Conservation (phyloP, 2,797 vertebrate genomes). For the Etheostoma nigrum region DNA sequence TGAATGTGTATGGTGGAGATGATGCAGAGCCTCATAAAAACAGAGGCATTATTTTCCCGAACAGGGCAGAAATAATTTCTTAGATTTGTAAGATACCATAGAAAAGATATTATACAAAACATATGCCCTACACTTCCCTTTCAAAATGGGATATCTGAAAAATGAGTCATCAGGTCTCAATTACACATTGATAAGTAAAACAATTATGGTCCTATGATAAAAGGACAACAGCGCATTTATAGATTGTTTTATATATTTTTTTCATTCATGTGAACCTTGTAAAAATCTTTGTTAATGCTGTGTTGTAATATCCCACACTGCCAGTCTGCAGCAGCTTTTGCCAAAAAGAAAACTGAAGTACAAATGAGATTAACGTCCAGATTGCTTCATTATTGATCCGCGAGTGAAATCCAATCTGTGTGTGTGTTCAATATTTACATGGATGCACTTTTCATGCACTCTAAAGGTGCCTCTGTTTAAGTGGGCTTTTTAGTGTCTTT, state of each 20-base stretch:
- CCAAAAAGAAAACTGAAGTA: slow-evolving; percentile 56
- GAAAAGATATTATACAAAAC: not conserved
- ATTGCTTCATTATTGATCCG: slow-evolving; percentile 72
- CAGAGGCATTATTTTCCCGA: not conserved
- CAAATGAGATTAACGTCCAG: slow-evolving; percentile 72
- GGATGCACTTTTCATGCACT: slow-evolving; percentile 77
- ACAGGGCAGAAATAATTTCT: not conserved
- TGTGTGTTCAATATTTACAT: slow-evolving; percentile 71
- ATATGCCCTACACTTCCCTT: not conserved
- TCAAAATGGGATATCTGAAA: not conserved
- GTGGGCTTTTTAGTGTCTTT: slow-evolving; percentile 62
- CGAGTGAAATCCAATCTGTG: slow-evolving; percentile 72
- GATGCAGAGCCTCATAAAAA: not conserved
- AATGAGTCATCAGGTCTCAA: not conserved
- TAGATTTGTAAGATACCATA: not conserved
- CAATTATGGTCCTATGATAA: not conserved
- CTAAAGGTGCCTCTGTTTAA: slow-evolving; percentile 60
- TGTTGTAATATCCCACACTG: slow-evolving; percentile 21
- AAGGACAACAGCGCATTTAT: not conserved
- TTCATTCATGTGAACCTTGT: slow-evolving; percentile 1
- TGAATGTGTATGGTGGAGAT: not conserved
- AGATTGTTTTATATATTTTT: too few relatives aligned
- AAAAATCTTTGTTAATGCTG: slow-evolving; percentile 17
- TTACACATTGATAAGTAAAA: not conserved
- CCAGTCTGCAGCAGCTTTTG: slow-evolving; percentile 37